phyloP scores from a whole-genome alignment of 2,888 invertebrate genomes.

The Priocnemis perturbator region DNA sequence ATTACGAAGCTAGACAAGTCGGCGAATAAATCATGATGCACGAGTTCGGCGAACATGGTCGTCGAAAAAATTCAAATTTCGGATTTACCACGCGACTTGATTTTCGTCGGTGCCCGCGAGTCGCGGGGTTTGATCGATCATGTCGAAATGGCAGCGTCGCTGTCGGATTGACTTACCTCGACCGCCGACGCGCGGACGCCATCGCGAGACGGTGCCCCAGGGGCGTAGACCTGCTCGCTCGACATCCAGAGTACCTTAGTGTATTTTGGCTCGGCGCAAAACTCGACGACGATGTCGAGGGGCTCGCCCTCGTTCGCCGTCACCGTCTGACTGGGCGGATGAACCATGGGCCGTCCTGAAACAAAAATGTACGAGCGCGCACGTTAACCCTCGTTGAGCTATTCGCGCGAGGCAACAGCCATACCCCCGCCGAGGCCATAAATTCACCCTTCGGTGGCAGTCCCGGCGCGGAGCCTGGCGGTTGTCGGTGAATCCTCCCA shows the following conservation, averaged over 20 bases:
- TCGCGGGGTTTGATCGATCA: too few species aligned
- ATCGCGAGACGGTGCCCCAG: conserved; percentile 76
- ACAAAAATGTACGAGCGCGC: conserved; percentile 56
- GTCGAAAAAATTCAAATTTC: too few species aligned
- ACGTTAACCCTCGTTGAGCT: conserved; percentile 32
- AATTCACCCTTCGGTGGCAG: conserved; percentile 35
- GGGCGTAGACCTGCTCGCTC: conserved; percentile 77
- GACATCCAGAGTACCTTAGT: conserved; percentile 81
- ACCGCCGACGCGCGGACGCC: conserved; percentile 68
- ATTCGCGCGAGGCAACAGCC: conserved; percentile 5
- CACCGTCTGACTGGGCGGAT: conserved; percentile 81
- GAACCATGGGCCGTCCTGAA: conserved; percentile 82
- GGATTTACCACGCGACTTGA: too few species aligned
- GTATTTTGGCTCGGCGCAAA: conserved; percentile 86
- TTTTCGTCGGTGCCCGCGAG: too few species aligned
- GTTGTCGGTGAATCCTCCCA: conserved; percentile 1
- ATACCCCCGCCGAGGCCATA: conserved; percentile 12
- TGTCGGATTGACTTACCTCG: conserved; percentile 60
- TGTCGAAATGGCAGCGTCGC: too few species aligned
- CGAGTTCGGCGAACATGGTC: too few species aligned
- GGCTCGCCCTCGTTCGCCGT: conserved; percentile 83
- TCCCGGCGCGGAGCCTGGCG: not conserved
- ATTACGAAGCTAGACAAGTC: too few species aligned
- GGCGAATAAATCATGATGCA: too few species aligned
- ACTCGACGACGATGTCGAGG: conserved; percentile 83